Evolutionary conservation across 2,797 vertebrate species (phyloP).

Genomic region (Myoxocephalus aenaeus): DNA sequence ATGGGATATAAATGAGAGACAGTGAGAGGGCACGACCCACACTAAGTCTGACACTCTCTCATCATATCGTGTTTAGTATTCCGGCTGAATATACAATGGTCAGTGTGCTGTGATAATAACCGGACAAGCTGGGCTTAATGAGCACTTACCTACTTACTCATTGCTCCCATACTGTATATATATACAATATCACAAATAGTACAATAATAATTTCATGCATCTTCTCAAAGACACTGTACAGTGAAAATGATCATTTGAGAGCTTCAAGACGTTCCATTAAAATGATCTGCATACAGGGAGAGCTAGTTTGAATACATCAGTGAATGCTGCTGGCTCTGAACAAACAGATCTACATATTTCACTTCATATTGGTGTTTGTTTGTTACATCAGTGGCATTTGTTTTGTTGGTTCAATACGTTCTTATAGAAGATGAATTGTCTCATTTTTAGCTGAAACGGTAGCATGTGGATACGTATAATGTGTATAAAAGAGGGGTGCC

Average conservation of each 20-base stretch:
- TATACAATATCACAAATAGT: background rate
- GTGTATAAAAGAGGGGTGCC: too few species aligned
- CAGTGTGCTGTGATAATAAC: slow-evolving; percentile 16
- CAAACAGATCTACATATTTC: background rate
- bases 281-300: background rate
- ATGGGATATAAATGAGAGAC: slow-evolving; percentile 69
- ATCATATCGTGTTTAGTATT: slow-evolving; percentile 54
- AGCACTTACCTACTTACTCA: background rate
- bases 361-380: background rate
- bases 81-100: slow-evolving; percentile 38
- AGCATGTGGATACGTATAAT: background rate
- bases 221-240: background rate
- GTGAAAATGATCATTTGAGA: background rate
- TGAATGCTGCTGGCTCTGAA: background rate
- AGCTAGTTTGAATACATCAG: background rate
- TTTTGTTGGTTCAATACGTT: background rate
- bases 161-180: background rate
- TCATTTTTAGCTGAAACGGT: background rate
- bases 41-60: slow-evolving; percentile 48
- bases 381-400: background rate
- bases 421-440: background rate
- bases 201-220: background rate
- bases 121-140: slow-evolving; percentile 19
- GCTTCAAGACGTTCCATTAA: background rate
- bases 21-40: slow-evolving; percentile 71